Conservation (phyloP, 2,888 invertebrate genomes). For the Troglohyphantes excavatus region DNA sequence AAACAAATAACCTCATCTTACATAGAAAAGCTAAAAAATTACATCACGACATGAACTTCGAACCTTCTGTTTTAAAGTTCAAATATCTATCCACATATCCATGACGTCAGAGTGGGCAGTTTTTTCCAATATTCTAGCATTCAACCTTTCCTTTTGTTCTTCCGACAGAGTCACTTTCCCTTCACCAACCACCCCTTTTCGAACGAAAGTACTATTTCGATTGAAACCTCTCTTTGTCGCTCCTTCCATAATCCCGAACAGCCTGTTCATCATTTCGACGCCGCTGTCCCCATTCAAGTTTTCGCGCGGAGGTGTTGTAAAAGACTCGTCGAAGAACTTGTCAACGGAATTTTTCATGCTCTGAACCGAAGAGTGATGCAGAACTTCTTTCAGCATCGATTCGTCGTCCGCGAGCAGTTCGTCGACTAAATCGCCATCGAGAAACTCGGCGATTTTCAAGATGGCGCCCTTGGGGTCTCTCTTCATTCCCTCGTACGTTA, state of each 20-base stretch:
- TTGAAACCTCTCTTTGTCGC: slow-evolving; percentile 8
- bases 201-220: slow-evolving; percentile 53
- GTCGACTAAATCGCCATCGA: slow-evolving; percentile 58
- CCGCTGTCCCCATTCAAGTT: background rate
- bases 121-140: slow-evolving; percentile 48
- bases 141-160: slow-evolving; percentile 38
- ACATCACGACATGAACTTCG: too few relatives aligned
- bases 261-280: background rate
- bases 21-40: too few relatives aligned
- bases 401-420: slow-evolving; percentile 10
- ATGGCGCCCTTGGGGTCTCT: slow-evolving; percentile 73
- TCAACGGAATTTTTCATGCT: slow-evolving; percentile 58
- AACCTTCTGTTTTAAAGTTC: too few relatives aligned
- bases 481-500: slow-evolving; percentile 83
- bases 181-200: slow-evolving; percentile 82
- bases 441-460: slow-evolving; percentile 79
- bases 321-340: background rate
- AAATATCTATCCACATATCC: slow-evolving; percentile 34
- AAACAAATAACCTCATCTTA: too few relatives aligned
- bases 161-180: slow-evolving; percentile 81
- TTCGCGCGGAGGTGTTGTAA: background rate
- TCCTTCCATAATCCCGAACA: background rate
- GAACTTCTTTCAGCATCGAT: slow-evolving; percentile 18
- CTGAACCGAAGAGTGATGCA: slow-evolving; percentile 56
- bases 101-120: slow-evolving; percentile 45